A percentile compares a stretch with the other conserved stretches of the same genome.
Evolutionary conservation across 2,797 vertebrate species (phyloP).

Genomic region (Phalanger gymnotis): DNA sequence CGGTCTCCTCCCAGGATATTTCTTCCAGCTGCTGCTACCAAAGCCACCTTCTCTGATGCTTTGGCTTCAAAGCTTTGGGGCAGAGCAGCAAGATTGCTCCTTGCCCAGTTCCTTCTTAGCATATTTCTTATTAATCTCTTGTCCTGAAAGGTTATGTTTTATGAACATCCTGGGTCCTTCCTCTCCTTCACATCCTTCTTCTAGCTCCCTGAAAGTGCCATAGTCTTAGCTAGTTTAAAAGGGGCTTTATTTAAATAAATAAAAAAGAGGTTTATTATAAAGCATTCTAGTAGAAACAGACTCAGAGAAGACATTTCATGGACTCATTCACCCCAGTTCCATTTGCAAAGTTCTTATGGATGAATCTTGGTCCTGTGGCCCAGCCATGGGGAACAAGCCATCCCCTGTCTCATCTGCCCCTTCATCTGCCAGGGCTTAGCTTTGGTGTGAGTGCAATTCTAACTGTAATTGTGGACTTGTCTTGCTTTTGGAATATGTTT

Average conservation of each 20-base stretch:
- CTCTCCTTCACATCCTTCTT: not conserved
- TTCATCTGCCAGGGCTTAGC: not conserved
- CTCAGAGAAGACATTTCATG: not conserved
- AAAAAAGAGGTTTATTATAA: not conserved
- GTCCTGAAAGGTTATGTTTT: not conserved
- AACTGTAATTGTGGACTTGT: not conserved
- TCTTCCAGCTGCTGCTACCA: not conserved
- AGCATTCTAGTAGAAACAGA: not conserved
- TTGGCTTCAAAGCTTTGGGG: not conserved
- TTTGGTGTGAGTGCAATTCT: not conserved
- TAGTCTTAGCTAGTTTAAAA: not conserved
- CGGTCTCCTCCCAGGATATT: not conserved
- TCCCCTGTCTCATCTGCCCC: not conserved
- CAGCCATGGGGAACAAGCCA: not conserved
- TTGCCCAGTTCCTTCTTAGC: not conserved
- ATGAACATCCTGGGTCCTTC: not conserved
- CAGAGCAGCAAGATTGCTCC: not conserved
- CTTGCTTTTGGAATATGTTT: not conserved
- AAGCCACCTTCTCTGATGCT: not conserved
- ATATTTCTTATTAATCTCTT: not conserved
- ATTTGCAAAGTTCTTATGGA: not conserved
- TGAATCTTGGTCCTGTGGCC: not conserved
- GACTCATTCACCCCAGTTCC: not conserved
- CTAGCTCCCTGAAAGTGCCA: not conserved
- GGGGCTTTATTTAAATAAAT: not conserved